Base-by-base conservation (phyloP, 2,113 vertebrate species). In the Microtus richardsoni region DNA sequence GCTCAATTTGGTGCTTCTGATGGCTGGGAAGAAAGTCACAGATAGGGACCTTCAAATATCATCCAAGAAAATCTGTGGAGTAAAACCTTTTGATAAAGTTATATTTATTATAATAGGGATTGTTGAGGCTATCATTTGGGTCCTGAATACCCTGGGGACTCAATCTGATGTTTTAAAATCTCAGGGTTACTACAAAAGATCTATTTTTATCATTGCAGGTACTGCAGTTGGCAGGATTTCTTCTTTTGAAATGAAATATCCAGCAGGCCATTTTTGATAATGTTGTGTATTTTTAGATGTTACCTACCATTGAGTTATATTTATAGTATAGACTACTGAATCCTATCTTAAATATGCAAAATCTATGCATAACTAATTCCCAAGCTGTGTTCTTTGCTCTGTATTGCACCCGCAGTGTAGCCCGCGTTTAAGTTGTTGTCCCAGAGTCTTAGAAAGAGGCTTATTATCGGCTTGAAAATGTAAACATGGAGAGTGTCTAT, bases 241-340 rank as follows among this genome's bases (percentile, higher is more conserved):
- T 95, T 97, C 94, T 95, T 98, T 93, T 77, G 83, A 97, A 98
- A 97, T 60, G 89, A 93, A 97, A 88, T 93, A 96, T 92, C 49
- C 78, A 96, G 71, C 74, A 96, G 89, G 95, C 96, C 96, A 95
- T 93, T 22, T 9, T 89, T 96, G 89, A 96, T 98, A 97, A 96
- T 84, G 77, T 97, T 87, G 58, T 95, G 3, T 97, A 71, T 97
- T 98, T 96, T 93, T 96, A 97, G 80, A 92, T 91, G 49, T 96
- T 95, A 84, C n/a, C n/a, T n/a, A n/a, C 90, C 96, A 97, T 75
- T 94, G 52, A 97, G 39, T 96, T 96, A 84, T 83, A 85, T 97
- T 97, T 96, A 89, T 92, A 98, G 94, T 92, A 91, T 94, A 93
- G 95, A 96, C 75, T 66, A 4, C 86, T 87, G 58, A 77, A 92